phyloP scores from a whole-genome alignment of 2,113 vertebrate genomes.

The Lepus timidus region DNA sequence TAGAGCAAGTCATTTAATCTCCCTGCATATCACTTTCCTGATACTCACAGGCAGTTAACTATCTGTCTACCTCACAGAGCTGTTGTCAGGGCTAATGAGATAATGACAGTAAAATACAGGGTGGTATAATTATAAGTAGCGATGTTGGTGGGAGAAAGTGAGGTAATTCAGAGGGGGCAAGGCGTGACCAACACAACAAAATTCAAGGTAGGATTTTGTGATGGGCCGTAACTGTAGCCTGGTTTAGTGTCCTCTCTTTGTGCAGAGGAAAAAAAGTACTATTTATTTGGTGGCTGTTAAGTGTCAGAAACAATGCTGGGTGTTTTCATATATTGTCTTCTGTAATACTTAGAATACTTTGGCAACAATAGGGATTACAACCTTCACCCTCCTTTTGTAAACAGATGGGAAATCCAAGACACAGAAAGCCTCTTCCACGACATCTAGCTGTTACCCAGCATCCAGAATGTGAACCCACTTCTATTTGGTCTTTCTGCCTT shows the following conservation, averaged over 20 bases:
- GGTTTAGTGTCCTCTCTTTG: background rate
- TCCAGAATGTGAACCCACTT: background rate
- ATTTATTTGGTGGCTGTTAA: background rate
- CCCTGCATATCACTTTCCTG: background rate
- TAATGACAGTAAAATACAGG: conserved; percentile 36
- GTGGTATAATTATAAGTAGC: background rate
- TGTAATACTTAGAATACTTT: background rate
- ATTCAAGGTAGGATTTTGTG: background rate
- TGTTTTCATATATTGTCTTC: background rate
- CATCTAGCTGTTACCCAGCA: background rate
- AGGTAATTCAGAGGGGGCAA: background rate
- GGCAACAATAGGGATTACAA: background rate
- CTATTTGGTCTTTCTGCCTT: background rate
- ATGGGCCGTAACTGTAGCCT: background rate
- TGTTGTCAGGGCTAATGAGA: conserved; percentile 35
- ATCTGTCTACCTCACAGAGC: background rate
- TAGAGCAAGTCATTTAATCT: conserved; percentile 28
- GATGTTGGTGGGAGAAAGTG: background rate
- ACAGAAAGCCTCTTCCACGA: background rate
- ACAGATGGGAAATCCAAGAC: background rate
- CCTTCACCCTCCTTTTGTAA: background rate
- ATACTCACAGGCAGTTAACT: background rate
- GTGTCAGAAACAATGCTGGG: background rate
- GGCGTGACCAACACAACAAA: background rate
- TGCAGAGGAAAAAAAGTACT: background rate